These are phyloP conservation scores for Clupea harengus DNA, from an alignment of 2,113 vertebrate genomes.

Conservation along the genomic window DNA sequence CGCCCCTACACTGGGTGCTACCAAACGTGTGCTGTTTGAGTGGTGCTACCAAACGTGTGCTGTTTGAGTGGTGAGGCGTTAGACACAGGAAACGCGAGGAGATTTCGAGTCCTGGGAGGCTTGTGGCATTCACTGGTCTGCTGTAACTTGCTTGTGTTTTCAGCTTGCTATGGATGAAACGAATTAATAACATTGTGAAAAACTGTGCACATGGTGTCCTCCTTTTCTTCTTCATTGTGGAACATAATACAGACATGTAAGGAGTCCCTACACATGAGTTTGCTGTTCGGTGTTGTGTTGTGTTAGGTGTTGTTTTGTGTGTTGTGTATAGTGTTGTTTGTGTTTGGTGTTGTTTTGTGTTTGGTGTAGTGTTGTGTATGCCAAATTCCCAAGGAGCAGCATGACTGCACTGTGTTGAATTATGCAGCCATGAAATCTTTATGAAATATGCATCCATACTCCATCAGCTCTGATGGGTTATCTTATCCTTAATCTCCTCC, in stretches of 20 bases:
- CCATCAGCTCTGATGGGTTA: not conserved
- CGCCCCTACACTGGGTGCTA: not conserved
- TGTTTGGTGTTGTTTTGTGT: not conserved
- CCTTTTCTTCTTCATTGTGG: too few relatives aligned
- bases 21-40: not conserved
- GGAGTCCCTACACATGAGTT: not conserved
- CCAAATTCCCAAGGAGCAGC: not conserved
- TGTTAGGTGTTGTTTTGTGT: too few relatives aligned
- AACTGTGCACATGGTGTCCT: conserved; percentile 30
- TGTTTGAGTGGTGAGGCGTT: not conserved
- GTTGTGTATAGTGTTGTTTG: too few relatives aligned
- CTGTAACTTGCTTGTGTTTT: conserved; percentile 87
- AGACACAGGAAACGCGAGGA: not conserved
- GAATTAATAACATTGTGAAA: conserved; percentile 77
- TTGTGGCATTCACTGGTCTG: conserved; percentile 76
- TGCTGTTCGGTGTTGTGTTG: too few relatives aligned
- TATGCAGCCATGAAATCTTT: not conserved
- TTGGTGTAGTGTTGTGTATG: not conserved
- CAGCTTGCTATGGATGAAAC: conserved; percentile 83
- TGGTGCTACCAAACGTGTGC: not conserved
- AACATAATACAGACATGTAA: not conserved
- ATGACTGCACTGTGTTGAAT: not conserved
- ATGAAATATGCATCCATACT: not conserved
- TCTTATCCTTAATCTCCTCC: not conserved
- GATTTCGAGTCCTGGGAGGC: conserved; percentile 48